Evolutionary conservation across 2,797 vertebrate species (phyloP).

Genomic region (Petrocephalus sullivani): DNA sequence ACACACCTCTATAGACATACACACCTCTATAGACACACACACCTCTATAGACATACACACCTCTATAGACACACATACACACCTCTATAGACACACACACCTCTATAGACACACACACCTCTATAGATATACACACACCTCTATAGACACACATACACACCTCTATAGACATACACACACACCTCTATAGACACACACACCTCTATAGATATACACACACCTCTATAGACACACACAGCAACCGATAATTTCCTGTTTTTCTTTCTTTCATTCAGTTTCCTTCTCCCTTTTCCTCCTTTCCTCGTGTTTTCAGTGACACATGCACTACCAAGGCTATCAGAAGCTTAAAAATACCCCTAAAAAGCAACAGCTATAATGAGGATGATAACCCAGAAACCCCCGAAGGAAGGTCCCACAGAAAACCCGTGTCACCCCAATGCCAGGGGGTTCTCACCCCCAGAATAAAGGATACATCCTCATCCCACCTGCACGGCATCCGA

Average conservation of each 20-base stretch:
- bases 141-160: no score
- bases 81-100: no score
- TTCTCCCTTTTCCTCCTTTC: neutral
- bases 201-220: neutral
- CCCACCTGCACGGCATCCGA: conserved; percentile 86
- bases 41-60: no score
- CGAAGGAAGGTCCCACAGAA: neutral
- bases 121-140: no score
- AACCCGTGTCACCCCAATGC: neutral
- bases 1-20: no score
- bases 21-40: no score
- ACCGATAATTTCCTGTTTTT: neutral
- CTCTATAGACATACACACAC: neutral
- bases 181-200: neutral
- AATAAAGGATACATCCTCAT: conserved; percentile 95
- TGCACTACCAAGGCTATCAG: neutral
- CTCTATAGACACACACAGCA: neutral
- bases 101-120: no score
- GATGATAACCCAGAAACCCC: neutral
- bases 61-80: no score
- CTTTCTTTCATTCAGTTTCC: neutral
- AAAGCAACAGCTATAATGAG: neutral
- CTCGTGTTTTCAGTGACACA: neutral
- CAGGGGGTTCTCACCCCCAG: neutral
- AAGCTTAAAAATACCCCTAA: neutral